Percentiles rank a stretch among this genome's conserved stretches.
phyloP scores from a whole-genome alignment of 2,888 invertebrate species.

The Hyalella azteca region DNA sequence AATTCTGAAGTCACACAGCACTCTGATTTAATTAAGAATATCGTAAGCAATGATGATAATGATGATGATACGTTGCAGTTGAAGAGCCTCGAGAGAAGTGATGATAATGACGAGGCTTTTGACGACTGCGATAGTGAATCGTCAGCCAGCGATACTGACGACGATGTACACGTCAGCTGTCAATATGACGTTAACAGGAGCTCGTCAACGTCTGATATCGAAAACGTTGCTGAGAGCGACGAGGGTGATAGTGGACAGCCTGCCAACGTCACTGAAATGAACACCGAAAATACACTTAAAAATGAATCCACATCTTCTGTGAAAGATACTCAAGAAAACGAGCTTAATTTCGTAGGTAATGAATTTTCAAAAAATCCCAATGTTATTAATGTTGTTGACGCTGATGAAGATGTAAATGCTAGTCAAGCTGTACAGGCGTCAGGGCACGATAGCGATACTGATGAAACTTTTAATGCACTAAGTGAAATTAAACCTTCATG shows the following conservation, averaged over 20 bases:
- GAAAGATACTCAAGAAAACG: not conserved
- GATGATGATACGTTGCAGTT: conserved; percentile 31
- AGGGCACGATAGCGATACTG: not conserved
- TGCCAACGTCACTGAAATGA: conserved; percentile 18
- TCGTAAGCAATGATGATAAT: too few species aligned
- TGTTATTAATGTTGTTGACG: conserved; percentile 26
- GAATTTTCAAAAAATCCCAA: conserved; percentile 34
- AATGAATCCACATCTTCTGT: not conserved
- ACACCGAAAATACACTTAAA: conserved; percentile 19
- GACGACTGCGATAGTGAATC: conserved; percentile 16
- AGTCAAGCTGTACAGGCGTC: conserved; percentile 23
- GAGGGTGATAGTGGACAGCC: not conserved
- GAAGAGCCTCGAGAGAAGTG: conserved; percentile 3
- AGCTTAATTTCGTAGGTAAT: not conserved
- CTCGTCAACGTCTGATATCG: conserved; percentile 44
- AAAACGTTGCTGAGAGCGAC: conserved; percentile 25
- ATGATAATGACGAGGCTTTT: conserved; percentile 38
- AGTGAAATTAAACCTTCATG: not conserved
- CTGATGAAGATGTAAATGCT: not conserved
- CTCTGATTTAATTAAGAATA: too few species aligned
- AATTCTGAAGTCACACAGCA: too few species aligned
- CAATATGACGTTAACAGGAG: conserved; percentile 49
- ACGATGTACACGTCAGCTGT: conserved; percentile 53
- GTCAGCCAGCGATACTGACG: conserved; percentile 54
- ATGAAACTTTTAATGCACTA: conserved; percentile 9